Conservation (phyloP, 2,797 vertebrate genomes). For the Danio albolineatus region DNA sequence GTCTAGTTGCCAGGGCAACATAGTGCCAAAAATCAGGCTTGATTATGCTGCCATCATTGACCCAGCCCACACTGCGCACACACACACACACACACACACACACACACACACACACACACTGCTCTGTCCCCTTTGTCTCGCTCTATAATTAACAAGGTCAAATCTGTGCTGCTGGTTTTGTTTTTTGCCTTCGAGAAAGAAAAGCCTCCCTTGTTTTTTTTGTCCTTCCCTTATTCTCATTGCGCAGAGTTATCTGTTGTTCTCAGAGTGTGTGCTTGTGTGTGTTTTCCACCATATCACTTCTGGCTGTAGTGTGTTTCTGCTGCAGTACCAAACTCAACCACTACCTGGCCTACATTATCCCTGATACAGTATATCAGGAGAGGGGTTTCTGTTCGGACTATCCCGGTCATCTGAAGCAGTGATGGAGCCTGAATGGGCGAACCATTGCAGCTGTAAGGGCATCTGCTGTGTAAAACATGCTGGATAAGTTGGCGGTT, state of each 20-base stretch:
- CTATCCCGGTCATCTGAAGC: no score
- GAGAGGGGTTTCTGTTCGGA: background rate
- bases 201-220: no score
- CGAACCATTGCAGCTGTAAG: no score
- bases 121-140: conserved; percentile 9
- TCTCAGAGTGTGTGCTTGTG: conserved; percentile 11
- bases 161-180: conserved; percentile 17
- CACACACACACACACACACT: background rate
- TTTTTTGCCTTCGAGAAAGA: no score
- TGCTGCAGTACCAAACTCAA: background rate
- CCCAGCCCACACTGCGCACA: background rate
- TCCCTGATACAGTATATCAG: background rate
- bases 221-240: background rate
- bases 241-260: background rate
- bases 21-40: conserved; percentile 45
- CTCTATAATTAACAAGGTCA: conserved; percentile 56
- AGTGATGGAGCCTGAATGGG: no score
- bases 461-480: no score
- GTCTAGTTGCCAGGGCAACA: conserved; percentile 63
- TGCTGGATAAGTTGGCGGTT: no score
- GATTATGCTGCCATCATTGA: conserved; percentile 34
- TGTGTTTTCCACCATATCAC: background rate
- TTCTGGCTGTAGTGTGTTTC: background rate
- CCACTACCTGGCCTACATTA: background rate
- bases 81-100: background rate